phyloP scores from a whole-genome alignment of 2,113 vertebrate species.

The Corythornis madagascariensis region DNA sequence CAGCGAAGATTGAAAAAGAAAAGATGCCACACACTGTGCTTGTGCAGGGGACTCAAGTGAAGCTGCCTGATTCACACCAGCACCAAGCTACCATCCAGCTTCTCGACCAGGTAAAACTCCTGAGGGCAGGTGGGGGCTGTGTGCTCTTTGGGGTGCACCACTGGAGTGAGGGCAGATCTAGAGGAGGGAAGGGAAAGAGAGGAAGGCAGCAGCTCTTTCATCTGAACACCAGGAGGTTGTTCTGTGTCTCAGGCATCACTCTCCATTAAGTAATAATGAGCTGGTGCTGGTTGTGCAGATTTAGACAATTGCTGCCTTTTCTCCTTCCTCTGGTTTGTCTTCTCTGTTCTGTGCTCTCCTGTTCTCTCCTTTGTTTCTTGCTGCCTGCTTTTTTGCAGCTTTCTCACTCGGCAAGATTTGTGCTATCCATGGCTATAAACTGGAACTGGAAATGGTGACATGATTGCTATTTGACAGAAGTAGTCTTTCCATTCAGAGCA shows the following conservation, averaged over 20 bases:
- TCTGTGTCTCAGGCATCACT: neutral
- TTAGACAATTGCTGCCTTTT: neutral
- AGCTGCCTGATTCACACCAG: neutral
- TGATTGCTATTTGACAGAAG: neutral
- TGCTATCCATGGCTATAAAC: neutral
- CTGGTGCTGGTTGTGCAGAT: neutral
- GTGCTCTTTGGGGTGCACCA: neutral
- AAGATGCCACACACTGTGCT: fast-evolving
- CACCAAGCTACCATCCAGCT: neutral
- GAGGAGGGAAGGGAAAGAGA: neutral
- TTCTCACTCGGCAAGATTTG: neutral
- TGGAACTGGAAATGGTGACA: neutral
- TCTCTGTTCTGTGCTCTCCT: neutral
- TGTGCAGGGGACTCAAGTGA: fast-evolving
- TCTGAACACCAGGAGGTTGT: neutral
- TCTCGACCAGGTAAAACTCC: neutral
- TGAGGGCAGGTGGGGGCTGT: neutral
- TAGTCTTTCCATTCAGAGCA: neutral
- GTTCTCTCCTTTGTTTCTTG: neutral
- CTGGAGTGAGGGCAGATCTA: neutral
- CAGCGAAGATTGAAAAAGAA: neutral
- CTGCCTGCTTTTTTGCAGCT: neutral
- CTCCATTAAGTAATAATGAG: neutral
- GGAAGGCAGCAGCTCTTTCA: fast-evolving
- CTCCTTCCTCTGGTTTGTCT: neutral